These are phyloP conservation scores for Danionella cerebrum DNA, from an alignment of 2,113 vertebrate species.

Conservation along the genomic window DNA sequence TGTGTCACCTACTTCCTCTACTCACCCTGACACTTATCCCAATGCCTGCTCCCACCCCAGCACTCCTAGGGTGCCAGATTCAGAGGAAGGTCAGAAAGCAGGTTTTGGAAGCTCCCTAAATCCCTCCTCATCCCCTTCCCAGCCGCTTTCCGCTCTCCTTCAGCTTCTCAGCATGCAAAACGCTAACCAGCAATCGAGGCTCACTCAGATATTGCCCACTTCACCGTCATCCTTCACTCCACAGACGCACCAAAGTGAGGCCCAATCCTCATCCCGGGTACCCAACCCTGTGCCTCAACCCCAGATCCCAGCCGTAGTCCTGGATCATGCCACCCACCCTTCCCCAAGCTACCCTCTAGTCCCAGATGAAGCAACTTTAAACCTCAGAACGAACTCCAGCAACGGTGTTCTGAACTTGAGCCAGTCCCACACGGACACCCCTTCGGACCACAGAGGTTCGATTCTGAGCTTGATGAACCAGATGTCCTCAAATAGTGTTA, in stretches of 20 bases:
- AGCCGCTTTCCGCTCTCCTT: conserved; percentile 58
- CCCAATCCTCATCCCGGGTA: conserved; percentile 5
- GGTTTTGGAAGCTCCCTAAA: not conserved
- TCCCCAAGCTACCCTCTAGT: conserved; percentile 24
- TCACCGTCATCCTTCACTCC: not conserved
- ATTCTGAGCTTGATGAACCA: conserved; percentile 48
- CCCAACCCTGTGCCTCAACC: conserved; percentile 13
- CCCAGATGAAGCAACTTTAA: conserved; percentile 21
- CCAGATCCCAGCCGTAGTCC: conserved; percentile 17
- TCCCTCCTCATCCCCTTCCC: conserved; percentile 43
- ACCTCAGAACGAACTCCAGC: conserved; percentile 28
- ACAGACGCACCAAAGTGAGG: conserved; percentile 7
- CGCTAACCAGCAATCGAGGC: conserved; percentile 39
- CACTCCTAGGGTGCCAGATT: conserved; percentile 15
- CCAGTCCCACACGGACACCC: not conserved
- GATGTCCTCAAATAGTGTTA: conserved; percentile 40
- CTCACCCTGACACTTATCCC: too few relatives aligned
- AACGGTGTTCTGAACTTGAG: conserved; percentile 37
- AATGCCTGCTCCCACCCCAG: not conserved
- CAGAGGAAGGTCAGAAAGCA: conserved; percentile 24
- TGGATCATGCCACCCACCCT: too few relatives aligned
- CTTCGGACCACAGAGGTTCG: conserved; percentile 37
- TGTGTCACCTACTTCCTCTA: not conserved
- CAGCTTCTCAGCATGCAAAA: conserved; percentile 55
- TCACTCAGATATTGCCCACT: conserved; percentile 9